Base-by-base conservation (phyloP, 2,113 vertebrate genomes). In the Pimephales promelas region DNA sequence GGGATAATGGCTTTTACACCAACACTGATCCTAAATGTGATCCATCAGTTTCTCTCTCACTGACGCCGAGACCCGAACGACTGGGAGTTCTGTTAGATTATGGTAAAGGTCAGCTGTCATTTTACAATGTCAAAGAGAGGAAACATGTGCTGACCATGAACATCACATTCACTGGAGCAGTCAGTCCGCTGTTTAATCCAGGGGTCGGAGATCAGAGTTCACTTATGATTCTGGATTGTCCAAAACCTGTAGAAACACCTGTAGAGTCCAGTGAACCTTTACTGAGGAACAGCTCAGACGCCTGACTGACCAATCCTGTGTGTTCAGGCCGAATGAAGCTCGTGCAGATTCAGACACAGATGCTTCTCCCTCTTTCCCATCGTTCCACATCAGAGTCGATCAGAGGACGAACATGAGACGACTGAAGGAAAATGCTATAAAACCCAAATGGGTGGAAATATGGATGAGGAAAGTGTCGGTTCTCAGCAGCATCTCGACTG, bases 121-220 rank as follows among this genome's bases (percentile, higher is more conserved):
- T 94, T 85, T 92, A 91, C 70, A 59, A 89, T 24, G 90, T 89
- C 1, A 81, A 84, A 0, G 0, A 83, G 0, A 0, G 77, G 0
- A 18, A 26, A 49, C 64, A 81, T 24, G 89, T 94, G 20, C 80
- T 84, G 3, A 89, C 81, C 28, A 66, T 93, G 0, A 24, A 0
- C 0, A 3, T 3, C 2, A 18, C 0, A 1, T 92, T 93, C 70
- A 43, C 0, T 0, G 72, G n/a, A 1, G 5, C 84, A 0, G 70
- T 93, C 7, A 90, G 88, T 82, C 92, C 93, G 13, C 56, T 94
- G 16, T 94, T 93, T 79, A 92, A 93, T 78, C 91, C 93, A 64
- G 89, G 92, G 0, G 81, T 20, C 78, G 36, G 54, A 6, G 92
- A 94, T 22, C 0, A 0, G 0, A 0, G 0, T 43, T 0, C 1